Conservation (phyloP, 2,888 invertebrate genomes). For the Cataglyphis livida region DNA sequence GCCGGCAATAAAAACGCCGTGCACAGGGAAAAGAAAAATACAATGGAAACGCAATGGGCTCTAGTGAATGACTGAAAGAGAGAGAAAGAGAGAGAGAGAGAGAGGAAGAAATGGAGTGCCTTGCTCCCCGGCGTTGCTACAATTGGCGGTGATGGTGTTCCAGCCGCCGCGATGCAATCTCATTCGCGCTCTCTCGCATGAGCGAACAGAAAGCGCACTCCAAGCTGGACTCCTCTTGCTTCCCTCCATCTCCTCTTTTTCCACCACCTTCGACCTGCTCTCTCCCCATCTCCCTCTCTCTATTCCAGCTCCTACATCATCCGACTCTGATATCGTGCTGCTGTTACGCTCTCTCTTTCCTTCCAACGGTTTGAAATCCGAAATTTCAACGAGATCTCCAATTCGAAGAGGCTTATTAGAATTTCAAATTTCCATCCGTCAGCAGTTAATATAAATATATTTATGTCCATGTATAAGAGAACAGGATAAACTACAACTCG, state of each 20-base stretch:
- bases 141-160: constrained; percentile 71
- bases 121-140: constrained; percentile 66
- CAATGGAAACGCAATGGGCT: constrained; percentile 78
- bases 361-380: not conserved
- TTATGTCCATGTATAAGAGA: not conserved
- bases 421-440: not conserved
- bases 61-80: constrained; percentile 74
- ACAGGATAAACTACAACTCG: not conserved
- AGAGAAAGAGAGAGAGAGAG: constrained; percentile 34
- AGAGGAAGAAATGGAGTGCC: constrained; percentile 44
- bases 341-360: not conserved
- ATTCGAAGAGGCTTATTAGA: not conserved
- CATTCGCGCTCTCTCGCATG: constrained; percentile 81
- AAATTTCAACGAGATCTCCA: not conserved
- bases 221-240: constrained; percentile 63
- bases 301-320: not conserved
- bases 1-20: constrained; percentile 75
- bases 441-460: not conserved
- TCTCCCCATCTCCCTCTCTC: not conserved
- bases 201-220: constrained; percentile 71
- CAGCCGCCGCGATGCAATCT: constrained; percentile 77
- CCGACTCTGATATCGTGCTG: not conserved
- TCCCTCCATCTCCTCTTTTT: constrained; percentile 67
- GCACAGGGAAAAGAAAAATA: constrained; percentile 71
- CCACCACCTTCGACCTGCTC: constrained; percentile 54